Conservation (phyloP, 2,113 vertebrate species). For the Brachirus orientalis region DNA sequence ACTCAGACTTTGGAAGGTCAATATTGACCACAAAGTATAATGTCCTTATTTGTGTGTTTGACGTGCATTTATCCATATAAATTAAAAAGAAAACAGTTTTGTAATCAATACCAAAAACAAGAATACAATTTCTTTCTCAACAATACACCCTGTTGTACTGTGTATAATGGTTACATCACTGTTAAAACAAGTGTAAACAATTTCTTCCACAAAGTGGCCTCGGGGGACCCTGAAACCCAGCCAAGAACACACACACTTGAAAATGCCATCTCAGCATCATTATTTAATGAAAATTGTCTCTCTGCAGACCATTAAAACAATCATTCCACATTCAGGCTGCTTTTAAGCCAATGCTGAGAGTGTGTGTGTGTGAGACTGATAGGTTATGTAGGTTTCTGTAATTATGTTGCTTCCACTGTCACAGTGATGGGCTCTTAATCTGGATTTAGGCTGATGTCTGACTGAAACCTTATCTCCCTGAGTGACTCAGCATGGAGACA, state of each 20-base stretch:
- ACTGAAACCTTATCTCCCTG: slow-evolving; percentile 62
- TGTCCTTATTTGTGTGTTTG: not conserved
- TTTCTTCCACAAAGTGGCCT: not conserved
- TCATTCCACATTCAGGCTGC: slow-evolving; percentile 37
- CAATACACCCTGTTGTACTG: too few relatives aligned
- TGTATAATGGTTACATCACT: too few relatives aligned
- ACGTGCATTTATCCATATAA: not conserved
- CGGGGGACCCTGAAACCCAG: slow-evolving; percentile 22
- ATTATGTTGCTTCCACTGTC: slow-evolving; percentile 54
- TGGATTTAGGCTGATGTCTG: slow-evolving; percentile 70
- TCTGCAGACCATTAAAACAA: slow-evolving; percentile 34
- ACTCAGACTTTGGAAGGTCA: not conserved
- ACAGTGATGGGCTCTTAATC: slow-evolving; percentile 68
- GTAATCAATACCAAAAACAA: too few relatives aligned
- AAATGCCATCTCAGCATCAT: slow-evolving; percentile 41
- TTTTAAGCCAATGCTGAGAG: slow-evolving; percentile 36
- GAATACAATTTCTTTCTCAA: too few relatives aligned
- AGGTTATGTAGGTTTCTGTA: slow-evolving; percentile 60
- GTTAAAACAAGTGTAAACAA: too few relatives aligned
- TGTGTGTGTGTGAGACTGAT: slow-evolving; percentile 65
- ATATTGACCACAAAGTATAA: not conserved
- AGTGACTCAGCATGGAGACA: slow-evolving; percentile 55
- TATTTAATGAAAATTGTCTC: slow-evolving; percentile 34
- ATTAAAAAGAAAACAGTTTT: too few relatives aligned
- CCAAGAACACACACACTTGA: slow-evolving; percentile 31